Conservation (phyloP, 2,888 invertebrate genomes). For the Ormyrus rosae region DNA sequence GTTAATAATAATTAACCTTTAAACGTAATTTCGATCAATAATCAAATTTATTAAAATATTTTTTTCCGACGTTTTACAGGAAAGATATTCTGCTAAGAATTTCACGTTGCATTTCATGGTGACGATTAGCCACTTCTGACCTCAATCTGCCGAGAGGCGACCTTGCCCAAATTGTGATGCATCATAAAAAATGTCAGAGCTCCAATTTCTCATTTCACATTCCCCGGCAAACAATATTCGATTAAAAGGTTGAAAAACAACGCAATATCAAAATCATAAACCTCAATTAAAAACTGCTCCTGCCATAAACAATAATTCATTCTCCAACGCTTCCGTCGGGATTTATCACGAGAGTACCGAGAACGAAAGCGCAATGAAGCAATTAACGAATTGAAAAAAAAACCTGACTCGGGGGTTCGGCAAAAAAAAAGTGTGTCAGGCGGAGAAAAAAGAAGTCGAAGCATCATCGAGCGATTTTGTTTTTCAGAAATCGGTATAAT, state of each 20-base stretch:
- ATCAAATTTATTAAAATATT: no score
- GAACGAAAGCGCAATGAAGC: background rate
- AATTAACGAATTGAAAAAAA: background rate
- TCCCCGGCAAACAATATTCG: background rate
- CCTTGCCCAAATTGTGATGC: conserved; percentile 28
- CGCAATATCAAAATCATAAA: background rate
- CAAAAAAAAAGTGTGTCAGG: background rate
- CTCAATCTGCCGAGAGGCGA: conserved; percentile 30
- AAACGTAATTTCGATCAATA: no score
- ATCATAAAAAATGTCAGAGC: background rate
- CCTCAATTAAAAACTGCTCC: background rate
- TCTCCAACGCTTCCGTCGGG: no score
- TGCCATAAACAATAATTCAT: background rate
- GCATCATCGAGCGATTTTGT: conserved; percentile 22
- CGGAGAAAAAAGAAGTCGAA: background rate
- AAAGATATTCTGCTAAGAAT: no score
- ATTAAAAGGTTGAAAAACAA: background rate
- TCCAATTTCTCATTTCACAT: background rate
- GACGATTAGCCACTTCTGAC: conserved; percentile 16
- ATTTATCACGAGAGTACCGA: no score
- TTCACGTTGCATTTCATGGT: background rate
- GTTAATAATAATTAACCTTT: no score
- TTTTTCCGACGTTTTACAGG: no score
- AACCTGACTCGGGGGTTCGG: background rate
- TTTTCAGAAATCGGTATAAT: conserved; percentile 56